Base-by-base conservation (phyloP, 2,888 invertebrate genomes). In the Torymus tubicola region DNA sequence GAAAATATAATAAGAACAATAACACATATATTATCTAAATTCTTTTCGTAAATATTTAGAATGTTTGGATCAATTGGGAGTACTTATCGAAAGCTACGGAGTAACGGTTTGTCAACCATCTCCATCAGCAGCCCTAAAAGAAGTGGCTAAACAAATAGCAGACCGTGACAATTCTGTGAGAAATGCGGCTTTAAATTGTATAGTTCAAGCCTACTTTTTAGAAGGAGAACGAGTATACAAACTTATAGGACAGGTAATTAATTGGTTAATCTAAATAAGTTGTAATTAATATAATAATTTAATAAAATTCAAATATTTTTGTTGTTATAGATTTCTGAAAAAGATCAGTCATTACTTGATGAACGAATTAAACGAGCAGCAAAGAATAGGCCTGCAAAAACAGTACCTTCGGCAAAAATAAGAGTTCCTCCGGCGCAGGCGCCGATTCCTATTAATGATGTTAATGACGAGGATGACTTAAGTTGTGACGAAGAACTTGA, bases 131-230 rank as follows among this genome's bases (percentile, higher is more conserved):
- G 96, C 98, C 0, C 91, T 99, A 2, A 96, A 96, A 89, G 96
- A 97, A 91, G 94, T 99, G 18, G 98, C 98, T 0, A 95, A 96
- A 61, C 98, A 98, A 90, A 99, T 99, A 87, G 96, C 97, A 0
- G 99, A 99, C 92, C 92, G 98, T 42, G 99, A 99, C 91, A 98
- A 98, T 91, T 95, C 96, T 2, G 99, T 99, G 61, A 93, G 99
- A 67, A 98, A 97, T 88, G 98, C 98, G 0, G 98, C 99, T 0
- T 93, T 99, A 71, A 99, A 99, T 92, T 96, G 97, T 86, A 94
- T 98, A 75, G 96, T 98, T 0, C 95, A 96, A 85, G 98, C 96
- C 0, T 98, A 97, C 91, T 95, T 95, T 91, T 93, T 97, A 53
- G 95, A 97, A 82, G 98, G 98, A 0, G 99, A 99, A 86, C 95